Evolutionary conservation across 92 coral and sea anemone genomes (phyloP).

Genomic region (Scolanthus callimorphus): DNA sequence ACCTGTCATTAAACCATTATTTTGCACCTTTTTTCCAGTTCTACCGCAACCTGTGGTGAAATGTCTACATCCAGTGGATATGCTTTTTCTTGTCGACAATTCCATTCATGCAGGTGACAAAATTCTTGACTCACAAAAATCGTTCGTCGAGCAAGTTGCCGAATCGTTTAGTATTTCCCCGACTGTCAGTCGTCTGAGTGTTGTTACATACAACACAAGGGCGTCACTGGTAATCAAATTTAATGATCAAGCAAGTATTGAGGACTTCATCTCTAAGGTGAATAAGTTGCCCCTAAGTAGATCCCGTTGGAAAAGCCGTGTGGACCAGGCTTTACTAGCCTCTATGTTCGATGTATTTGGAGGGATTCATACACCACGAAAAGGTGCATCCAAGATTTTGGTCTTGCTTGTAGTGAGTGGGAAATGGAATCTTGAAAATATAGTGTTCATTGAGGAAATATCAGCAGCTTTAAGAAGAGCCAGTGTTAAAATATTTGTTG

Average conservation of each 20-base stretch:
- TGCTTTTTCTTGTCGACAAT: background rate
- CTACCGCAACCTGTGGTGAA: background rate
- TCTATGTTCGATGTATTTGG: background rate
- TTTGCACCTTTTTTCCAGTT: slow-evolving; percentile 1
- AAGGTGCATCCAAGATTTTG: background rate
- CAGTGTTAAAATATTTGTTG: background rate
- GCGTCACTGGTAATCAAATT: background rate
- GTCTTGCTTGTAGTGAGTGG: background rate
- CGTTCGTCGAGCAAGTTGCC: background rate
- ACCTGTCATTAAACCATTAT: too few species aligned
- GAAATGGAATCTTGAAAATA: background rate
- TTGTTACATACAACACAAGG: background rate
- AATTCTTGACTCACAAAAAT: background rate
- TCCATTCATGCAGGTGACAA: background rate
- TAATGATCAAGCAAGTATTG: background rate
- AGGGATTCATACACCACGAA: background rate
- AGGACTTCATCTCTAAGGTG: background rate
- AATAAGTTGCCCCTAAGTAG: background rate
- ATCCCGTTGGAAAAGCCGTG: background rate
- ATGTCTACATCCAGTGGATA: background rate
- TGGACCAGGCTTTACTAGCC: background rate
- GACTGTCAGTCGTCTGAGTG: background rate
- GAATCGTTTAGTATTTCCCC: background rate
- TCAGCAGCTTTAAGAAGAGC: background rate
- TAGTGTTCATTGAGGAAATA: background rate